Evolutionary conservation across 1,140 invertebrate species (phyloP).

Genomic region (Euborellia annulipes): DNA sequence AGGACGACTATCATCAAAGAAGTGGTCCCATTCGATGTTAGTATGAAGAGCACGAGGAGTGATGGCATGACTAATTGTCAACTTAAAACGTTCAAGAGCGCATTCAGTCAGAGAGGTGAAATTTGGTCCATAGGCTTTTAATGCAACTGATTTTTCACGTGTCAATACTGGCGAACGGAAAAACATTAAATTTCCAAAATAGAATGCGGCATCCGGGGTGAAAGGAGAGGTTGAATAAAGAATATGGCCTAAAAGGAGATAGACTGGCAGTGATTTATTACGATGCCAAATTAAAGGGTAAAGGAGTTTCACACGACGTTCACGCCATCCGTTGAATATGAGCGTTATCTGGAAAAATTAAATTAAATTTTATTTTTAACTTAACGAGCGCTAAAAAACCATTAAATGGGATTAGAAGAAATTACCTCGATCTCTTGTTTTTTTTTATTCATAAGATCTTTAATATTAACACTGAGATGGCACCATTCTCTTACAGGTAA

Average conservation of each 20-base stretch:
- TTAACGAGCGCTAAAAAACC: no score
- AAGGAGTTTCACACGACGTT: conserved; percentile 27
- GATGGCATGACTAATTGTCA: conserved; percentile 30
- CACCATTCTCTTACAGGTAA: no score
- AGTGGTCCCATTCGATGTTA: conserved; percentile 7
- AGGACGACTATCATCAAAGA: conserved; percentile 7
- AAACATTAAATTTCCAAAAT: conserved; percentile 34
- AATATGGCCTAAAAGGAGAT: conserved; percentile 31
- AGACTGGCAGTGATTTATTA: conserved; percentile 23
- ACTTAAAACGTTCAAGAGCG: conserved; percentile 27
- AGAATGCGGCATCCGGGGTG: conserved; percentile 29
- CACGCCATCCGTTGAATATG: conserved; percentile 34
- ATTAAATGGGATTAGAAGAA: no score
- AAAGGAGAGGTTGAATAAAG: not conserved
- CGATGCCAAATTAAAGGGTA: conserved; percentile 29
- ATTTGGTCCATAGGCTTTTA: conserved; percentile 34
- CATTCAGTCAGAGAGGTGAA: conserved; percentile 33
- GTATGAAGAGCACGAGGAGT: conserved; percentile 21
- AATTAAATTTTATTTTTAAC: no score
- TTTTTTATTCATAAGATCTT: no score
- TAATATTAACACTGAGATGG: no score
- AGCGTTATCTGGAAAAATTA: conserved; percentile 28
- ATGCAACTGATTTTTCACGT: conserved; percentile 30
- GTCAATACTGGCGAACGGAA: conserved; percentile 34
- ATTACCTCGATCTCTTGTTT: conserved; percentile 1